Base-by-base conservation (phyloP, 2,888 invertebrate genomes). In the Corythucha ciliata region DNA sequence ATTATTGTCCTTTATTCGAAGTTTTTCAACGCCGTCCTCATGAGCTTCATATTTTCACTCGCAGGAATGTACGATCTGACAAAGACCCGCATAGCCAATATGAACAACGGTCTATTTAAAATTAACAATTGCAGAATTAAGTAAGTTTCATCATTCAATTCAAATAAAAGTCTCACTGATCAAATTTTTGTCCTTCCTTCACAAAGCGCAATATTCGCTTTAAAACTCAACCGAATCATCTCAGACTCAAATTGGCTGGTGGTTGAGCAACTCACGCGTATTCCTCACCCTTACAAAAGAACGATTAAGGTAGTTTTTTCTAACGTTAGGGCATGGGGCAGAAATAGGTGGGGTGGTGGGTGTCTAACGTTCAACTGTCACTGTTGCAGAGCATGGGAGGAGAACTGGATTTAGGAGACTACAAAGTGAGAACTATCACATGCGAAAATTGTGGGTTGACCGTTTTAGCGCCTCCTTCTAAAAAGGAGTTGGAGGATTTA, bases 171-270 rank as follows among this genome's bases (percentile, higher is more conserved):
- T n/a, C n/a, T n/a, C n/a, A n/a, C n/a, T n/a, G n/a, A n/a, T n/a
- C n/a, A 14, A 6, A n/a, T 26, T 48, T 27, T 44, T 34, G n/a
- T 20, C n/a, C 8, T 8, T 36, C 10, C 8, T 8, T n/a, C 16
- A 39, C 24, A 36, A 12, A 14, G 21, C 21, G 39, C 48, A 4
- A 48, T 48, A 18, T 48, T 39, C 21, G 25, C 48, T 2, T 40
- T 39, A 26, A 48, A 48, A 20, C 14, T 27, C 27, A 40, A 48
- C 26, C 26, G 26, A 7, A 40, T 48, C 1, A 37, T 48, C 3
- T 25, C 48, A 7, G 48, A 48, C 24, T 37, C 48, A 8, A 48
- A 48, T 21, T 48, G 48, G 48, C n/a, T 21, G n/a, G 40, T 48
- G 16, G 48, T 48, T 8, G 48, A 48, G 21, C 18, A 26, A 14